Base-by-base conservation (phyloP, 2,113 vertebrate genomes). In the Mus pahari region DNA sequence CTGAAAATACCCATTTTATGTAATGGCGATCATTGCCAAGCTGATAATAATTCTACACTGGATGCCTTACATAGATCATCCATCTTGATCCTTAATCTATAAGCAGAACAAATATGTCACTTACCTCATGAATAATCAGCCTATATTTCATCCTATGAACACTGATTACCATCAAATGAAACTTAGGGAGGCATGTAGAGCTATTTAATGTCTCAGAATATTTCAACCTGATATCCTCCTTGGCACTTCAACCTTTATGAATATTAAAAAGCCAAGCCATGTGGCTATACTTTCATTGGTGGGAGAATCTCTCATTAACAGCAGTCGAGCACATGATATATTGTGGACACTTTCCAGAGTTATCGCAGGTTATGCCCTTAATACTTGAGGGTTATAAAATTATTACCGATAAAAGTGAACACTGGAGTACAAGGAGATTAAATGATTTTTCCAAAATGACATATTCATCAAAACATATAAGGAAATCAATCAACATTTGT, bases 91-190 rank as follows among this genome's bases (percentile, higher is more conserved):
- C 42, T 94, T 96, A 96, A 94, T 94, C 91, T 96, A 92, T 60
- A 48, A 97, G 90, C 90, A 96, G 87, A 96, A 88, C 58, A 97
- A 97, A 97, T 95, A 95, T 97, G 94, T 97, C 94, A 96, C 77
- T 96, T 92, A 42, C 39, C 53, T 97, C 58, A 94, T 96, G 92
- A 96, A 96, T 97, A 97, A 97, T 95, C 92, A 92, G 90, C 92
- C 92, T 90, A 64, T 96, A 96, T 97, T 96, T 97, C 93, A 97
- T 96, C 90, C 71, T 90, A 71, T 71, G 90, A 90, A 90, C 84
- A 91, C 77, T 97, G 96, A 97, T 96, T 86, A 79, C 64, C 87
- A 88, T 74, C 94, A 94, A 22, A 74, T 88, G 66, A 97, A 96
- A 97, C 70, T 95, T 95, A 90, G 91, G 83, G 82, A 68, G 75